phyloP scores from a whole-genome alignment of 2,113 vertebrate species.

The Ciconia boyciana region DNA sequence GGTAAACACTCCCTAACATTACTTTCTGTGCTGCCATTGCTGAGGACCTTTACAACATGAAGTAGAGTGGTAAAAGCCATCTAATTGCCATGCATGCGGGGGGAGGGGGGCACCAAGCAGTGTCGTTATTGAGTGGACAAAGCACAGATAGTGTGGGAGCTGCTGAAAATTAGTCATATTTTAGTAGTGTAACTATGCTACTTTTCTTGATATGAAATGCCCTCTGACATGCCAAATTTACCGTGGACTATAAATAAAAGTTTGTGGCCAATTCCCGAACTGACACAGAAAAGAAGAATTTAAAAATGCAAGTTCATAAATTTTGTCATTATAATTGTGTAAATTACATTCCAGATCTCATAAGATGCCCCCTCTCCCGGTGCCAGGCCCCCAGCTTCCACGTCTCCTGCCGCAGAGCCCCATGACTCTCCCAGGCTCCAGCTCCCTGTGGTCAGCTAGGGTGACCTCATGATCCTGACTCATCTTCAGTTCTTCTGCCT shows the following conservation, averaged over 20 bases:
- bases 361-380: not conserved
- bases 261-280: not conserved
- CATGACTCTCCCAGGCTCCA: not conserved
- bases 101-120: not conserved
- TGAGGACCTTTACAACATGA: not conserved
- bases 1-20: not conserved
- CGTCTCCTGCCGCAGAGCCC: not conserved
- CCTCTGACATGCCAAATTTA: not conserved
- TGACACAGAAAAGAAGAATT: not conserved
- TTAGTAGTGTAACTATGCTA: not conserved
- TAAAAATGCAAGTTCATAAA: not conserved
- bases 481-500: constrained; percentile 11
- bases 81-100: not conserved
- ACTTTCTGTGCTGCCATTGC: not conserved
- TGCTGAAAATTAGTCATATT: constrained; percentile 7
- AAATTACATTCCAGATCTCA: not conserved
- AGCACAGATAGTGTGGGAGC: not conserved
- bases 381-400: not conserved
- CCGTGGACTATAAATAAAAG: not conserved
- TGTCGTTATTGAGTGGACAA: not conserved
- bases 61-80: not conserved
- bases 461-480: not conserved
- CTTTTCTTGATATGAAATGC: not conserved
- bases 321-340: not conserved
- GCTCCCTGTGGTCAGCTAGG: not conserved